Evolutionary conservation across 2,113 vertebrate species (phyloP), one percentile per base, ranked within the genome.

Genomic region (Lucifuga dentata): DNA sequence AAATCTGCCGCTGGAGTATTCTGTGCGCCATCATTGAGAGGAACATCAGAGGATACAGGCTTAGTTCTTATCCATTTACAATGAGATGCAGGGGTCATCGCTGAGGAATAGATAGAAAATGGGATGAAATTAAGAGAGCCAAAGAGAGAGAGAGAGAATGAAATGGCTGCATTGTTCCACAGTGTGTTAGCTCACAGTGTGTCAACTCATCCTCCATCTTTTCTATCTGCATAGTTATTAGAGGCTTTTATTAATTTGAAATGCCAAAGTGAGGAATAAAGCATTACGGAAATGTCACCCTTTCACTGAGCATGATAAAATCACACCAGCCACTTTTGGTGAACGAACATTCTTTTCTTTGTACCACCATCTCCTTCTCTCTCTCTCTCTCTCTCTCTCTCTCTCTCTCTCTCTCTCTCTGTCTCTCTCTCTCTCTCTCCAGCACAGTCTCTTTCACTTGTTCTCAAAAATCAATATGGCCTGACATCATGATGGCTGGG

Each of bases 201-300:
- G 70, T 85, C 83, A 84, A 74, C 81, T 82, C 60, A 35, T 71
- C 67, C 78, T 81, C 74, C 64, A 80, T 81, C 72, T 73, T 84
- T 83, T 73, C 78, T 78, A 80, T 85, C 78, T 83, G 86, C 87
- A 84, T 84, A 79, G 78, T 89, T 88, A 87, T 90, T 86, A 86
- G 68, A 80, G 75, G 68, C 82, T 81, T 90, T 86, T 89, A 90
- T 89, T 90, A 81, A 90, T 89, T 86, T 86, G 68, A 91, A 91
- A 91, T 88, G 89, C 84, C 89, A 91, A 81, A 68, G 73, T 70
- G 78, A 68, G 60, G 80, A 81, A 88, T 84, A 86, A 88, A 87
- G 72, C 85, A 66, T 80, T 68, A 65, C 81, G 77, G 85, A 90
- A 91, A 91, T 91, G 89, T 89, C 89, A 88, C 66, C 77, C 80